Conservation (phyloP, 2,797 vertebrate species). For the Pyrrhura leucotis region DNA sequence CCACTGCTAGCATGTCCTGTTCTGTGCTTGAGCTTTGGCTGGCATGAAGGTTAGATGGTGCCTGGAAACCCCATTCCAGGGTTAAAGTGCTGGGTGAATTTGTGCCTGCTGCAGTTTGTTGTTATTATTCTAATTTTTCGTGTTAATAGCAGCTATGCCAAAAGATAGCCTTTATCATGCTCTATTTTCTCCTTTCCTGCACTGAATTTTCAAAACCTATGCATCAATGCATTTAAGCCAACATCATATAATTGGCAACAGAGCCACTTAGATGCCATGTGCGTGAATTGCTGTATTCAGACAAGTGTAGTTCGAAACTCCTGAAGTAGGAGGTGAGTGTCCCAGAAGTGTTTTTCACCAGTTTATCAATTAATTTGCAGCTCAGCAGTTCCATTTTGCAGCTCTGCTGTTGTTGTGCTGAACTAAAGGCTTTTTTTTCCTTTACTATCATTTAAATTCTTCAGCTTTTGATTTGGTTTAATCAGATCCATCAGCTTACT, state of each 20-base stretch:
- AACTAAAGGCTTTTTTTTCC: not conserved
- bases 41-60: fast-evolving
- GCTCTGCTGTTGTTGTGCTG: not conserved
- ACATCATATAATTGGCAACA: fast-evolving
- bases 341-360: not conserved
- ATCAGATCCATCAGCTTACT: not conserved
- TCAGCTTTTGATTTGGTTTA: not conserved
- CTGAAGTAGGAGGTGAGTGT: not conserved
- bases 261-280: fast-evolving
- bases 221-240: not conserved
- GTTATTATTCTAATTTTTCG: fast-evolving
- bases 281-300: fast-evolving
- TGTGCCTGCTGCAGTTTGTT: not conserved
- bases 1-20: fast-evolving
- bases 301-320: not conserved
- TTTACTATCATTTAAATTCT: not conserved
- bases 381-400: not conserved
- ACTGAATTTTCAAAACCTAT: not conserved
- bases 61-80: fast-evolving
- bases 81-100: not conserved
- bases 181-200: not conserved
- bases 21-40: fast-evolving
- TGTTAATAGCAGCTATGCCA: not conserved
- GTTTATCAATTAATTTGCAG: not conserved
- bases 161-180: not conserved